Base-by-base conservation (phyloP, 2,888 invertebrate species). In the Drosophila putrida region DNA sequence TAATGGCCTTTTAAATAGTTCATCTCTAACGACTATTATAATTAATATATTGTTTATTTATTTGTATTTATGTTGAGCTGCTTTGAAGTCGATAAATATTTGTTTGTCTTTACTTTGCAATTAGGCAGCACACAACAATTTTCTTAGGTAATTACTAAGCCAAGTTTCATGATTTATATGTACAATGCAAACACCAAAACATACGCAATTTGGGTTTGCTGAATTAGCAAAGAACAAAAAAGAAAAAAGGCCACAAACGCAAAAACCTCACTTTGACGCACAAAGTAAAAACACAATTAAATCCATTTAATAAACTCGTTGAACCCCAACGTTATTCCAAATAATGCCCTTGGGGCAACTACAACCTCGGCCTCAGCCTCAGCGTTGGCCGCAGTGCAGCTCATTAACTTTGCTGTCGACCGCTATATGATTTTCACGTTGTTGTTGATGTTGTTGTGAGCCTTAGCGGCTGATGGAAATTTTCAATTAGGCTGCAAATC, bases 241-340 rank as follows among this genome's bases (percentile, higher is more conserved):
- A 31, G 8, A 31, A 31, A 31, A 31, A 6, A 28, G 3, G 54
- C 58, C 75, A 31, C 61, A 66, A 69, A 44, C 44, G 41, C 57
- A 60, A 64, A 75, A 79, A 25, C 60, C 71, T 62, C 50, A 53
- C 43, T 54, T 61, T 53, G 39, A 27, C 39, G 15, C 33, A 15
- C 35, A 61, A 44, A 58, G 55, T 69, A 59, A 54, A 57, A 62
- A 69, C 61, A 85, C 86, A 85, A 85, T 82, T 82, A 79, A 86
- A 85, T 79, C 79, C 88, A 74, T 86, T 86, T 78, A 88, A 85
- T 85, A 81, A 82, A 88, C 85, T 81, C 86, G 79, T 88, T 86
- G 86, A 82, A 68, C 72, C 80, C 75, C 46, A 71, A 75, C 54
- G 31, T 57, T 67, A 76, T 65, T 65, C 65, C 62, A 75, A 86